A percentile compares a stretch with the other conserved stretches of the same genome.
These are phyloP conservation scores for Heteromyza rotundicornis DNA, from an alignment of 2,888 invertebrate species.

Conservation along the genomic window DNA sequence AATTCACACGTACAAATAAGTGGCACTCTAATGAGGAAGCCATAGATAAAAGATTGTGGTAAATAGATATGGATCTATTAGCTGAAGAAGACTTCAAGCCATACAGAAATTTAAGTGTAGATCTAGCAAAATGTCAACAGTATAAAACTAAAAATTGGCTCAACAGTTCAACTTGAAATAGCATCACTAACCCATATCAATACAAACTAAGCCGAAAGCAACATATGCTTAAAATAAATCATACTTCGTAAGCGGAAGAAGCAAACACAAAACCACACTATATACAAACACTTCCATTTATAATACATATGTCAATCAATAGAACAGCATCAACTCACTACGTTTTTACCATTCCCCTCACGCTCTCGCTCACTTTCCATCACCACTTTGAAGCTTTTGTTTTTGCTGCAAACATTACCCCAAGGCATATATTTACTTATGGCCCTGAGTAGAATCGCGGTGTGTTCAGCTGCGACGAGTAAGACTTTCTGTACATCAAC, in stretches of 20 bases:
- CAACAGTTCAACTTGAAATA: background rate
- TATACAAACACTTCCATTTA: background rate
- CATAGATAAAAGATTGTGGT: no score
- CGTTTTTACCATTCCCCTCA: background rate
- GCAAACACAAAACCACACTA: background rate
- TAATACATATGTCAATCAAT: background rate
- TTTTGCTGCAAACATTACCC: background rate
- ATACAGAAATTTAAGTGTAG: no score
- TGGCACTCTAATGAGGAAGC: no score
- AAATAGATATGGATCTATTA: no score
- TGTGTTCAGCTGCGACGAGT: no score
- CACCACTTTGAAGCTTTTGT: background rate
- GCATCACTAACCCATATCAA: constrained; percentile 1
- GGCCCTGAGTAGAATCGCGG: background rate
- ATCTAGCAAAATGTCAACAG: no score
- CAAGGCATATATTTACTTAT: background rate
- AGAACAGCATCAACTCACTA: background rate
- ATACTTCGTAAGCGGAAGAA: no score
- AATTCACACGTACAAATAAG: no score
- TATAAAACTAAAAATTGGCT: no score
- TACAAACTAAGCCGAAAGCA: background rate
- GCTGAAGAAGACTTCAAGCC: no score
- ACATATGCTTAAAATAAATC: no score
- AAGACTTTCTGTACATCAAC: no score
- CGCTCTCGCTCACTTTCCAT: background rate